phyloP scores from a whole-genome alignment of 2,113 vertebrate genomes.

The Ciconia maguari region DNA sequence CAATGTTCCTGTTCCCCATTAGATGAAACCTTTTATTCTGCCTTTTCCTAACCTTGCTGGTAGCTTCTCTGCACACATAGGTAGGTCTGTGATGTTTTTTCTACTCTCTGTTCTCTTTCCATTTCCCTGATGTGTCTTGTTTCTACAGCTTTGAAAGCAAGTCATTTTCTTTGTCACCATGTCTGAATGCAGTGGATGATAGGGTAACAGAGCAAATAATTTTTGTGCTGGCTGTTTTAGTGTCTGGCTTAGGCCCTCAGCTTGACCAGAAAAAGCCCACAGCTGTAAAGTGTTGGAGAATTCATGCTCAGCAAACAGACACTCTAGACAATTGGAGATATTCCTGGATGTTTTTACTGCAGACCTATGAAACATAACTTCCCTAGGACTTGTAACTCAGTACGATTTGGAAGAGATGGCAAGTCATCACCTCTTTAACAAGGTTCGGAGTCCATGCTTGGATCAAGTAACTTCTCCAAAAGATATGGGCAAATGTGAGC shows the following conservation, averaged over 20 bases:
- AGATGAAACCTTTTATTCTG: neutral
- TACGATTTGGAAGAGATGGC: neutral
- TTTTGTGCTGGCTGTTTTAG: neutral
- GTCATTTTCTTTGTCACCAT: neutral
- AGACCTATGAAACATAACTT: accelerated
- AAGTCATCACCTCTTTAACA: neutral
- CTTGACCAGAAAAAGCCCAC: neutral
- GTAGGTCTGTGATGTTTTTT: neutral
- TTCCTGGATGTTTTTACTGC: neutral
- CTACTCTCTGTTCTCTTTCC: neutral
- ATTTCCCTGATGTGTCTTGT: neutral
- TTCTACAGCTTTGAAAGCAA: neutral
- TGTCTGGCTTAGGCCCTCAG: neutral
- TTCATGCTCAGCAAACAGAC: neutral
- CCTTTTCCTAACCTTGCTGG: neutral
- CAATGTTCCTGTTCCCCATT: neutral
- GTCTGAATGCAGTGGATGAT: neutral
- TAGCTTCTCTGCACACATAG: neutral
- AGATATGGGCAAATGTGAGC: neutral
- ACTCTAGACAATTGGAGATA: neutral
- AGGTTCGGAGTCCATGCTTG: neutral
- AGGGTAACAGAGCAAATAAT: neutral
- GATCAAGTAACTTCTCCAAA: neutral
- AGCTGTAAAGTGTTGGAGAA: neutral
- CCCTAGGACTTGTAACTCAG: neutral